phyloP scores from a whole-genome alignment of 2,888 invertebrate genomes.

The Athalia circularis region DNA sequence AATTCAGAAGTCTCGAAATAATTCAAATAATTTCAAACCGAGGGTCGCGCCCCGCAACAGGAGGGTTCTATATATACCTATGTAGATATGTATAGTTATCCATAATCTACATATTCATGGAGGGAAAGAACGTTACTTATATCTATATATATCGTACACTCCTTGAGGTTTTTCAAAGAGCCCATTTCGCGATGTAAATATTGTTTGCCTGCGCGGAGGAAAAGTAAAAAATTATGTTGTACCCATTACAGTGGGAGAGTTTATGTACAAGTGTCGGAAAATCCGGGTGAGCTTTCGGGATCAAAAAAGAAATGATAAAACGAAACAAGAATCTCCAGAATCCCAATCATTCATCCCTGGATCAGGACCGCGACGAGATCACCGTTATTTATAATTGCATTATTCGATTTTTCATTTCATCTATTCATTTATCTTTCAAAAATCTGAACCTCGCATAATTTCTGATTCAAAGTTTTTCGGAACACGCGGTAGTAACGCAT shows the following conservation, averaged over 20 bases:
- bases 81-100: conserved; percentile 47
- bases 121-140: conserved; percentile 49
- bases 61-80: conserved; percentile 1
- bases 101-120: conserved; percentile 59
- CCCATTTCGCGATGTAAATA: conserved; percentile 72
- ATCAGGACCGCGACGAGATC: neutral
- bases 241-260: neutral
- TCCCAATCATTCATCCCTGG: neutral
- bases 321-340: neutral
- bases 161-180: conserved; percentile 64
- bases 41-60: conserved; percentile 49
- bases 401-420: too few species aligned
- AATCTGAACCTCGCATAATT: too few species aligned
- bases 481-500: too few species aligned
- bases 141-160: conserved; percentile 51
- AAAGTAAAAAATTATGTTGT: conserved; percentile 14
- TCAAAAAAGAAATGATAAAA: conserved; percentile 19
- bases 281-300: conserved; percentile 25
- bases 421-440: too few species aligned
- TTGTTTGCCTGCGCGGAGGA: conserved; percentile 62
- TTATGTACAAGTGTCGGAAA: conserved; percentile 11
- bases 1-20: conserved; percentile 54
- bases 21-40: conserved; percentile 52
- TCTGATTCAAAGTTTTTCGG: too few species aligned
- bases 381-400: too few species aligned